Base-by-base conservation (phyloP, 2,888 invertebrate species). In the Slavum lentiscoides region DNA sequence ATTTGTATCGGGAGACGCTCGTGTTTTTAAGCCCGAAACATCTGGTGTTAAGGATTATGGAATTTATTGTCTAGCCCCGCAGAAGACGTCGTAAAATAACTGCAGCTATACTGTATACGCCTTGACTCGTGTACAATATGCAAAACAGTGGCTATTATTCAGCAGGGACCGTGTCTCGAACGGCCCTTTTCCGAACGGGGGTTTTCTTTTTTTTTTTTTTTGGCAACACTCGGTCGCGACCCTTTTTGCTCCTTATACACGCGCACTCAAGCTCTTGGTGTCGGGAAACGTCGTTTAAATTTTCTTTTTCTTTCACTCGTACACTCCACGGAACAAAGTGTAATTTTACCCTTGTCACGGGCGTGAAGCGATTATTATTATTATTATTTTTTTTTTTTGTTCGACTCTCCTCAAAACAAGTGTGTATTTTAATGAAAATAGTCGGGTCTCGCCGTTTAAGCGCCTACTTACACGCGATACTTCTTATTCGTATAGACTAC, bases 91-190 rank as follows among this genome's bases (percentile, higher is more conserved):
- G 64, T 64, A 66, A 80, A 72, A 80, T 53, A 64, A 80, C 70
- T 70, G 11, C 70, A 70, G 19, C 30, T 43, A 59, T 13, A 13
- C 49, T 13, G 11, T 13, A 49, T 43, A 39, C n/a, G 19, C 23
- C 21, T 2, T 30, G 23, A 9, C 53, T 13, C 49, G 9, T 39
- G 15, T 37, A 64, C 64, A 75, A 70, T 70, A 80, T 80, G 80
- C 64, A 72, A 72, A 80, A 58, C 55, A 72, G 80, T 43, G 62
- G 13, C 77, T 62, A 70, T 77, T 70, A 77, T 70, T 77, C 77
- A 77, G 70, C 77, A 77, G 70, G 64, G 62, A 39, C 61, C 21
- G 7, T 53, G 62, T 70, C 69, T 23, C 53, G 21, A 55, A 49
- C 68, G 19, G 43, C 49, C 59, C 15, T 68, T 76, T 49, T 23